Evolutionary conservation across 2,113 vertebrate genomes (phyloP).

Genomic region (Epinephelus fuscoguttatus): DNA sequence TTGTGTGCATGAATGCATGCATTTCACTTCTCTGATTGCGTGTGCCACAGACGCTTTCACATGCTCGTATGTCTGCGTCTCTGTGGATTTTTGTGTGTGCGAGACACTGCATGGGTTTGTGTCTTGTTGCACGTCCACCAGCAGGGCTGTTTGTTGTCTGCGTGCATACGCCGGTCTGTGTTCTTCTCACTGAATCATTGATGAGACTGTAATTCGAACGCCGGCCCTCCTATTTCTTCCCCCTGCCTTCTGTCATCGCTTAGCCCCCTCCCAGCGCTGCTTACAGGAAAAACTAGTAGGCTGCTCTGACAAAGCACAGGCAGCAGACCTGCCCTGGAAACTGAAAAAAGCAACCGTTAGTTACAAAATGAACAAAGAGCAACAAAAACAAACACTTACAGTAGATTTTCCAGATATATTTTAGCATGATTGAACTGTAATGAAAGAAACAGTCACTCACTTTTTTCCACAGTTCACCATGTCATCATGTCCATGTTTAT

Average conservation of each 20-base stretch:
- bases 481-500: not conserved
- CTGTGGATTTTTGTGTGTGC: constrained; percentile 8
- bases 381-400: constrained; percentile 7
- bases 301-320: constrained; percentile 21
- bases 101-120: constrained; percentile 4
- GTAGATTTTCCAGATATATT: not conserved
- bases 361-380: constrained; percentile 6
- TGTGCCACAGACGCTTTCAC: not conserved
- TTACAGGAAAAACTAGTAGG: constrained; percentile 52
- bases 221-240: constrained; percentile 40
- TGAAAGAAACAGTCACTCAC: not conserved
- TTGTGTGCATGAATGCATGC: constrained; percentile 2
- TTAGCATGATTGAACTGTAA: not conserved
- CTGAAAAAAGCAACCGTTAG: not conserved
- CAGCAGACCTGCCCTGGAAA: constrained; percentile 39
- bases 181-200: constrained; percentile 77
- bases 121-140: constrained; percentile 41
- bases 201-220: constrained; percentile 79
- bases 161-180: constrained; percentile 16
- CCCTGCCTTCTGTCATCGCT: constrained; percentile 55
- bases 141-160: constrained; percentile 58
- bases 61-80: constrained; percentile 9
- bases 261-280: constrained; percentile 28
- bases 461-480: not conserved
- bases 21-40: not conserved